Evolutionary conservation across 2,797 vertebrate species (phyloP).

Genomic region (Spinus olivaceus): DNA sequence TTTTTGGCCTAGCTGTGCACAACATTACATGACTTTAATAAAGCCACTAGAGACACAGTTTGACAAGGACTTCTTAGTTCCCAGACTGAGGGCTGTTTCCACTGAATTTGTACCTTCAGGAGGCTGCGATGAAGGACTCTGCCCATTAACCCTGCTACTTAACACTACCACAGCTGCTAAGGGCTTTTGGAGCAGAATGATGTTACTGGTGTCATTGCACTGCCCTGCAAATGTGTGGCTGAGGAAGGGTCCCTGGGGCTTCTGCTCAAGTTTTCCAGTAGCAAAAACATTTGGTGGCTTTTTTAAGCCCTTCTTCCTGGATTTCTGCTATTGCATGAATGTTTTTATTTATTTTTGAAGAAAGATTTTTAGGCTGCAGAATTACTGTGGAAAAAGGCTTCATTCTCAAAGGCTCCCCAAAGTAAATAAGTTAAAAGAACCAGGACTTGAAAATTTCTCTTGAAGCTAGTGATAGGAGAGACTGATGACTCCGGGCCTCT

Average conservation of each 20-base stretch:
- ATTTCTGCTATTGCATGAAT: background rate
- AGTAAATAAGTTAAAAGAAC: slow-evolving; percentile 47
- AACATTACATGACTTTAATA: background rate
- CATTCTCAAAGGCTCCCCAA: slow-evolving; percentile 18
- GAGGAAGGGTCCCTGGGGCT: background rate
- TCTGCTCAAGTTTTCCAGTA: background rate
- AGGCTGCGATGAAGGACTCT: background rate
- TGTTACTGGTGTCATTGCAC: background rate
- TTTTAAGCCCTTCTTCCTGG: slow-evolving; percentile 17
- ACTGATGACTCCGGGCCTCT: background rate
- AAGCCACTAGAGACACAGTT: background rate
- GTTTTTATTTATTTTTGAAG: slow-evolving; percentile 44
- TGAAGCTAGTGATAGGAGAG: background rate
- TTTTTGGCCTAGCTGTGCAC: background rate
- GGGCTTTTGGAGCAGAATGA: background rate
- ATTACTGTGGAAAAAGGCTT: slow-evolving; percentile 11
- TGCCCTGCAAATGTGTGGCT: background rate
- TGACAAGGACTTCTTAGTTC: background rate
- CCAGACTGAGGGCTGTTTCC: background rate
- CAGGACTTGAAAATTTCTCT: slow-evolving; percentile 19
- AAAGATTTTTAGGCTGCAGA: slow-evolving; percentile 14
- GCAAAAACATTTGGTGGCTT: background rate
- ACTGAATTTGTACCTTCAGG: background rate
- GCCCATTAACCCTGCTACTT: background rate
- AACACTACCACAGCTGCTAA: background rate